phyloP scores from a whole-genome alignment of 2,888 invertebrate species.

The Drosophila testacea region DNA sequence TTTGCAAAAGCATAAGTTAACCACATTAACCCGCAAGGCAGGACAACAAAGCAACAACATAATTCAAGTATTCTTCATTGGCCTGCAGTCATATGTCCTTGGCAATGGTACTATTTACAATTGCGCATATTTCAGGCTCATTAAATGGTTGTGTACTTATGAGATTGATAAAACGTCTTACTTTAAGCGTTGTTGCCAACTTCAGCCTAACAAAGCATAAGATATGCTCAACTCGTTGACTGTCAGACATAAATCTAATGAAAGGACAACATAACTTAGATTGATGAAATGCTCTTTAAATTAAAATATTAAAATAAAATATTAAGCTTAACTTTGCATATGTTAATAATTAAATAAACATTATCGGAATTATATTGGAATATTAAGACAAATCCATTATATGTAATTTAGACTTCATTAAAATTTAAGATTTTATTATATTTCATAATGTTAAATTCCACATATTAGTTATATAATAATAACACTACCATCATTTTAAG shows the following conservation, averaged over 20 bases:
- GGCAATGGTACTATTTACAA: slow-evolving; percentile 30
- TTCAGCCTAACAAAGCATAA: slow-evolving; percentile 19
- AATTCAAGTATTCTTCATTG: slow-evolving; percentile 33
- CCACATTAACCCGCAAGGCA: slow-evolving; percentile 23
- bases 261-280: not conserved
- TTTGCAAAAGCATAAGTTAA: slow-evolving; percentile 46
- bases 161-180: slow-evolving; percentile 14
- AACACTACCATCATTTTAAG: too few species aligned
- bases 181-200: slow-evolving; percentile 14
- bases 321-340: too few species aligned
- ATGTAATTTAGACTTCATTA: too few species aligned
- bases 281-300: too few species aligned
- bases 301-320: too few species aligned
- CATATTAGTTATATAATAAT: too few species aligned
- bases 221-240: slow-evolving; percentile 20
- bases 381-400: too few species aligned
- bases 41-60: slow-evolving; percentile 15
- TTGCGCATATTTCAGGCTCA: slow-evolving; percentile 41
- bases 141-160: slow-evolving; percentile 10
- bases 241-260: not conserved
- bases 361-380: too few species aligned
- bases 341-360: too few species aligned
- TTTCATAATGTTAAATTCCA: too few species aligned
- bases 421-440: too few species aligned
- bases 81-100: slow-evolving; percentile 40